Evolutionary conservation across 2,113 vertebrate genomes (phyloP).

Genomic region (Seriola quinqueradiata): DNA sequence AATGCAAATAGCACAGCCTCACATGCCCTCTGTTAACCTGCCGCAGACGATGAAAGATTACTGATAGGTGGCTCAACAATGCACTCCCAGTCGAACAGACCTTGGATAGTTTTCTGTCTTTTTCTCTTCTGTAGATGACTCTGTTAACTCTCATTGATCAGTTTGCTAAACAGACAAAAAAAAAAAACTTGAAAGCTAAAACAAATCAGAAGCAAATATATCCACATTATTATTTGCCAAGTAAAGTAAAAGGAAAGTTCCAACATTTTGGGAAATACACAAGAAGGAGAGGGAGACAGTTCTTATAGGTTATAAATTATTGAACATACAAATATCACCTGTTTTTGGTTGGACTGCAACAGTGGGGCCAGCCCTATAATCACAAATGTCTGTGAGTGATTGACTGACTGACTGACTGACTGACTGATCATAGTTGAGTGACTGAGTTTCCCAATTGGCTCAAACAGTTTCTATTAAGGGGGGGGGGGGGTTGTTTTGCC

Average conservation of each 20-base stretch:
- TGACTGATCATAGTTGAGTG: too few species aligned
- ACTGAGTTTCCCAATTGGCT: too few species aligned
- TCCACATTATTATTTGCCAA: background rate
- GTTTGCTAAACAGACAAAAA: too few species aligned
- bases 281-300: too few species aligned
- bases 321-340: too few species aligned
- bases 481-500: too few species aligned
- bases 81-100: background rate
- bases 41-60: conserved; percentile 6
- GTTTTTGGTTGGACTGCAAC: too few species aligned
- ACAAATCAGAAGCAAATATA: background rate
- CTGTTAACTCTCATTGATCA: conserved; percentile 22
- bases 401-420: too few species aligned
- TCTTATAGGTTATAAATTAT: too few species aligned
- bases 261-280: background rate
- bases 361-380: too few species aligned
- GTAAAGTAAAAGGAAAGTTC: background rate
- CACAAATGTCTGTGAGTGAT: too few species aligned
- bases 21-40: background rate
- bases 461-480: too few species aligned
- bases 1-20: conserved; percentile 63
- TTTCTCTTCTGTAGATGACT: background rate
- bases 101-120: background rate
- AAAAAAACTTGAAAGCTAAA: background rate
- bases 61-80: conserved; percentile 19